Percentiles rank a stretch among this genome's conserved stretches.
Conservation (phyloP, 2,888 invertebrate genomes). For the Tortricodes alternella region DNA sequence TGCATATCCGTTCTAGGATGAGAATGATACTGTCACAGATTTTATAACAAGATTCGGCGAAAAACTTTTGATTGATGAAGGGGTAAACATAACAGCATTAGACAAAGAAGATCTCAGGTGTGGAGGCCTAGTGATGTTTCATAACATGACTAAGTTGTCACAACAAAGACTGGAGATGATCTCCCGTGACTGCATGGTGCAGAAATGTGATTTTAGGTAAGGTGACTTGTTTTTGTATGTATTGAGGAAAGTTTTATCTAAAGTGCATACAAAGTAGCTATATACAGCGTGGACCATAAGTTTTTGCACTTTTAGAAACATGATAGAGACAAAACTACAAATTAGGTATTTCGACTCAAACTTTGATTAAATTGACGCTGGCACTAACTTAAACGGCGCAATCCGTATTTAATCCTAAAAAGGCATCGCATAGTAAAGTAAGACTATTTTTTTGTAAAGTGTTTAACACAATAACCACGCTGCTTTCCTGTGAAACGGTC, state of each 20-base stretch:
- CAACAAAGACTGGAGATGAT: conserved; percentile 82
- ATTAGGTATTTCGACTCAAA: too few species aligned
- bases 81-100: conserved; percentile 88
- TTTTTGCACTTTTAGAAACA: too few species aligned
- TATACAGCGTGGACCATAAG: too few species aligned
- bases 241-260: conserved; percentile 39
- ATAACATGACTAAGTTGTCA: conserved; percentile 84
- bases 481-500: too few species aligned
- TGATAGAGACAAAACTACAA: too few species aligned
- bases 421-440: too few species aligned
- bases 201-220: conserved; percentile 88
- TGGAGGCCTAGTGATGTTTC: conserved; percentile 86
- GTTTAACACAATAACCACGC: too few species aligned
- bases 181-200: conserved; percentile 88
- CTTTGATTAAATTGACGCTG: too few species aligned
- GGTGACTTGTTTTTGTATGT: conserved; percentile 27
- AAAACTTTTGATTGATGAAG: conserved; percentile 84
- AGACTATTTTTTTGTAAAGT: too few species aligned
- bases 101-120: conserved; percentile 89
- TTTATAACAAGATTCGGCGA: conserved; percentile 88
- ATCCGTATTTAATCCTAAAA: too few species aligned
- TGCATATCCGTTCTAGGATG: conserved; percentile 73
- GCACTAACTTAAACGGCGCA: too few species aligned
- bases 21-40: conserved; percentile 88
- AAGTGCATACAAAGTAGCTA: conserved; percentile 47